Conservation (phyloP, 2,888 invertebrate genomes). For the Acronicta alni region DNA sequence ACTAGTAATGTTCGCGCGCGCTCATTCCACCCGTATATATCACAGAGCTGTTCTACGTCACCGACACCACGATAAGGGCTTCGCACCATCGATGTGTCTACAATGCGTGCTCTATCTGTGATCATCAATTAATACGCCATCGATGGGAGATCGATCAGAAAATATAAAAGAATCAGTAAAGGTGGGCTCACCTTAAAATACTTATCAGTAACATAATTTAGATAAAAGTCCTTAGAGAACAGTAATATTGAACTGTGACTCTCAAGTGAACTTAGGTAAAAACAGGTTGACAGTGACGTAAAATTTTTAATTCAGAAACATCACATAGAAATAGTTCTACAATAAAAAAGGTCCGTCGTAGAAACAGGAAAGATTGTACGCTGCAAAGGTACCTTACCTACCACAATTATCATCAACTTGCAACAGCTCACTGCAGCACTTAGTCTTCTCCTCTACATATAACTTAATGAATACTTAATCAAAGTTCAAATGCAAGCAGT, state of each 20-base stretch:
- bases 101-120: slow-evolving; percentile 67
- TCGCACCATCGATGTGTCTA: slow-evolving; percentile 59
- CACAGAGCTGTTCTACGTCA: slow-evolving; percentile 78
- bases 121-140: slow-evolving; percentile 12
- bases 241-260: no score
- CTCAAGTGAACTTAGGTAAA: no score
- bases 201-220: neutral
- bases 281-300: neutral
- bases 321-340: neutral
- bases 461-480: no score
- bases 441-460: no score
- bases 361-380: neutral
- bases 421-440: no score
- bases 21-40: slow-evolving; percentile 78
- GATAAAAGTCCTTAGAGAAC: no score
- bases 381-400: no score
- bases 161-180: neutral
- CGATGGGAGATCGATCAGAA: slow-evolving; percentile 21
- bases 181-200: neutral
- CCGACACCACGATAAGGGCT: slow-evolving; percentile 66
- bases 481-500: no score
- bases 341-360: neutral
- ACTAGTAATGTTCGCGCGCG: slow-evolving; percentile 84
- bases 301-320: neutral
- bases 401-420: no score